A percentile compares a stretch with the other conserved stretches of the same genome.
These are phyloP conservation scores for Labeo calbasu DNA, from an alignment of 2,797 vertebrate species.

Conservation along the genomic window DNA sequence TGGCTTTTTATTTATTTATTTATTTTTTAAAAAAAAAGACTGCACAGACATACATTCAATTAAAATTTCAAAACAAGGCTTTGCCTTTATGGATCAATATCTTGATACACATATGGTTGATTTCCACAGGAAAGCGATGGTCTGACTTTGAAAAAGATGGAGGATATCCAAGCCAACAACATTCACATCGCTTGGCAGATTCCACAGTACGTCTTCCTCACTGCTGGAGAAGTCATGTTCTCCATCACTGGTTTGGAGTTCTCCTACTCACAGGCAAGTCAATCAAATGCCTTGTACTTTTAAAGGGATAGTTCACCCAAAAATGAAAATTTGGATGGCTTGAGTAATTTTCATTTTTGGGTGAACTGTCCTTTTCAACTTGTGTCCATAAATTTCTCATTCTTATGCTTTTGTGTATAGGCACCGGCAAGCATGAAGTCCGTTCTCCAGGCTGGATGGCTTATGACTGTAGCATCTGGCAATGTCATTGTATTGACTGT, in stretches of 20 bases:
- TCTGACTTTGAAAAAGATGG: conserved; percentile 70
- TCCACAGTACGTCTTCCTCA: conserved; percentile 89
- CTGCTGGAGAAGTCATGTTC: conserved; percentile 96
- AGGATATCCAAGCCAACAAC: conserved; percentile 84
- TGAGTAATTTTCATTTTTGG: no score
- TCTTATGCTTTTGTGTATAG: conserved; percentile 66
- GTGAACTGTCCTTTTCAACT: neutral
- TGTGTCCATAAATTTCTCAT: neutral
- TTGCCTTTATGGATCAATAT: neutral
- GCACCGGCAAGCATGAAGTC: conserved; percentile 97
- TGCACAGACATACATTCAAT: neutral
- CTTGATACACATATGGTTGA: neutral
- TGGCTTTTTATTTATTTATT: neutral
- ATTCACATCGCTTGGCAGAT: conserved; percentile 92
- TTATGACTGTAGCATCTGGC: conserved; percentile 93
- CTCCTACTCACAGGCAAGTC: conserved; percentile 91
- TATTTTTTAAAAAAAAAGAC: neutral
- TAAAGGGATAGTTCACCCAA: no score
- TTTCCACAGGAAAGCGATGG: conserved; percentile 66
- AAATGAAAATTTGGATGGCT: no score
- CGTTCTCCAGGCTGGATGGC: conserved; percentile 94
- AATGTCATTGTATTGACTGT: conserved; percentile 95
- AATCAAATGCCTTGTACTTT: neutral
- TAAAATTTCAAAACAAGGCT: neutral
- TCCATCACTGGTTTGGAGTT: conserved; percentile 96